Evolutionary conservation across 2,888 invertebrate species (phyloP).

Genomic region (Nipponacmea schrenckii): DNA sequence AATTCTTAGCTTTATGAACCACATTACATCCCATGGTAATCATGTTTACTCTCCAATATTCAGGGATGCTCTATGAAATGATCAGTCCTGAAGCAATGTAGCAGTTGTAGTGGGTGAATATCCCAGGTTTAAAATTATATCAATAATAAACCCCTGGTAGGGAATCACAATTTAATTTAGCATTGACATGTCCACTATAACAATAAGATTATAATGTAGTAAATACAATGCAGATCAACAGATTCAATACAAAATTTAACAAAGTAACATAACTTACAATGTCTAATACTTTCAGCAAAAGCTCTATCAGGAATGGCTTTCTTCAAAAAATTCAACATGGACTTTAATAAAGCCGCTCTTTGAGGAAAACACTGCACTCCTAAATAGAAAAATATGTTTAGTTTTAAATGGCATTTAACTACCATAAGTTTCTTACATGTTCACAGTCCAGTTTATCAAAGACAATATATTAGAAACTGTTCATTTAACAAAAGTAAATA

Average conservation of each 20-base stretch:
- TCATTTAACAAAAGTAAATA: no score
- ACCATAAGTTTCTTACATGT: no score
- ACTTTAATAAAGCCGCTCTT: constrained; percentile 84
- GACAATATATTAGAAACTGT: no score
- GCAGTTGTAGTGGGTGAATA: neutral
- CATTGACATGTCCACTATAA: constrained; percentile 1
- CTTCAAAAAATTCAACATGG: constrained; percentile 88
- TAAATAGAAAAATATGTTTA: constrained; percentile 30
- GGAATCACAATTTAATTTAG: neutral
- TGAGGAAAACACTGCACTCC: constrained; percentile 78
- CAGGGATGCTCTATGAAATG: no score
- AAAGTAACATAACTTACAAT: constrained; percentile 68
- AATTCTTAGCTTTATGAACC: no score
- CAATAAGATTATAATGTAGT: neutral
- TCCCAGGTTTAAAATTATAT: neutral
- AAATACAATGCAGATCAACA: neutral
- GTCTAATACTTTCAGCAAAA: constrained; percentile 83
- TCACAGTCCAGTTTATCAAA: no score
- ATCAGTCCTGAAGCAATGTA: no score
- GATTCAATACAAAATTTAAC: no score
- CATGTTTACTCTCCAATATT: no score
- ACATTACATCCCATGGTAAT: no score
- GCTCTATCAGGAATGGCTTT: constrained; percentile 81
- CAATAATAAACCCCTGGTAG: constrained; percentile 4
- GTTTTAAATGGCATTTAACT: neutral